A percentile compares a stretch with the other conserved stretches of the same genome.
Conservation (phyloP, 53 echinoderm and acorn worm genomes). For the Echinometra lucunter region DNA sequence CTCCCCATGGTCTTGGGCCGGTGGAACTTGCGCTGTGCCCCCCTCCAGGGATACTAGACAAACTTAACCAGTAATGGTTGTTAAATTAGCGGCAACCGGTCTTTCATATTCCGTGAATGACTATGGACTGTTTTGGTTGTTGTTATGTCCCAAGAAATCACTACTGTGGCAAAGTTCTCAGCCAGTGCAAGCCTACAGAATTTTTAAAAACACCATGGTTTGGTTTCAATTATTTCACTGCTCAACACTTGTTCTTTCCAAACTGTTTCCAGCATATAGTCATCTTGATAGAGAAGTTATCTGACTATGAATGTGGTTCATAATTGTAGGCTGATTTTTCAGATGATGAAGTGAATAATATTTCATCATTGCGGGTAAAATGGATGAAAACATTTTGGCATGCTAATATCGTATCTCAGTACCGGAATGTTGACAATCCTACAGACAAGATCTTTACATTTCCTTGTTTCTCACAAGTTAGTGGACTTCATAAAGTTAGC, state of each 20-base stretch:
- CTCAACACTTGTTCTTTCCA: background rate
- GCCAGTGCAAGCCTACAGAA: background rate
- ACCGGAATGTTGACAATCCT: too few relatives aligned
- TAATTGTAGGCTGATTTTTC: background rate
- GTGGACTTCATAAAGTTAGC: background rate
- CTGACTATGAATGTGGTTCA: background rate
- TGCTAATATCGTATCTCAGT: too few relatives aligned
- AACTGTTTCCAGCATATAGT: background rate
- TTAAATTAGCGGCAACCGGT: constrained; percentile 57
- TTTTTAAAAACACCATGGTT: background rate
- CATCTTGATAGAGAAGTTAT: background rate
- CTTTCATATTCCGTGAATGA: constrained; percentile 37
- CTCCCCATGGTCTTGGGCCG: background rate
- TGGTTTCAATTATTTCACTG: background rate
- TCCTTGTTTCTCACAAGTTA: background rate
- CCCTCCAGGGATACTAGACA: constrained; percentile 60
- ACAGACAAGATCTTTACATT: too few relatives aligned
- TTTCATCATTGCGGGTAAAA: background rate
- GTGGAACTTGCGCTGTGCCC: background rate
- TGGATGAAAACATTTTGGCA: too few relatives aligned
- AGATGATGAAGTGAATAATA: background rate
- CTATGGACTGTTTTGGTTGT: background rate
- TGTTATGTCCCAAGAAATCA: constrained; percentile 5
- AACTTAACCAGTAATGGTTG: constrained; percentile 51
- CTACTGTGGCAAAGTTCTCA: constrained; percentile 40